Evolutionary conservation across 64 coral and sea anemone genomes (phyloP).

Genomic region (Trachythela sp.): DNA sequence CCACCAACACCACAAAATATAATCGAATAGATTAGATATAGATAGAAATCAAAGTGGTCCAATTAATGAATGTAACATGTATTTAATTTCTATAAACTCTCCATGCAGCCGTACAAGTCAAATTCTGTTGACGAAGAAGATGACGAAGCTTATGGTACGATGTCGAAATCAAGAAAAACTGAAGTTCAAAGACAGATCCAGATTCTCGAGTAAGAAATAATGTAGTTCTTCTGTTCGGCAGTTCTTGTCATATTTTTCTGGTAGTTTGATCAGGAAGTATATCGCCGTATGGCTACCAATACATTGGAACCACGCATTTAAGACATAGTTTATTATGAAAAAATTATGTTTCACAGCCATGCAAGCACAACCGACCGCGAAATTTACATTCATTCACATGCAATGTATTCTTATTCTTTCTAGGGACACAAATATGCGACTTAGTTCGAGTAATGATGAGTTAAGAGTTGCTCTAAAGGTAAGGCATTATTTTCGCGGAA

Average conservation of each 20-base stretch:
- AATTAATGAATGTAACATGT: too few relatives aligned
- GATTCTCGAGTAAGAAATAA: conserved; percentile 56
- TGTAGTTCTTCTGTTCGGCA: background rate
- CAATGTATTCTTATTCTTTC: background rate
- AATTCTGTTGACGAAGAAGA: conserved; percentile 56
- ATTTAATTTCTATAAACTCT: background rate
- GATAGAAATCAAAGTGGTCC: too few relatives aligned
- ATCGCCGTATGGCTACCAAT: background rate
- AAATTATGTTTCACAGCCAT: too few relatives aligned
- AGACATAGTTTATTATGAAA: too few relatives aligned
- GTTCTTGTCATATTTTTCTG: background rate
- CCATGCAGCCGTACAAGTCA: conserved; percentile 51
- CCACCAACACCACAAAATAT: too few relatives aligned
- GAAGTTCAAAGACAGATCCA: conserved; percentile 55
- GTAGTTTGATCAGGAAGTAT: background rate
- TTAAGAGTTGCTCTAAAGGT: conserved; percentile 53
- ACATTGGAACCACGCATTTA: too few relatives aligned
- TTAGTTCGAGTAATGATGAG: conserved; percentile 57
- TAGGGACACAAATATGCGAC: conserved; percentile 51
- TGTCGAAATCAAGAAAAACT: conserved; percentile 50
- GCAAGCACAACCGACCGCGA: background rate
- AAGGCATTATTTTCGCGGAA: too few relatives aligned
- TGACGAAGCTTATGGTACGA: conserved; percentile 76
- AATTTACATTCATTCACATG: background rate
- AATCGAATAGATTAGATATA: too few relatives aligned